Conservation (phyloP, 1,140 invertebrate genomes). For the Cyrtorhinus lividipennis region DNA sequence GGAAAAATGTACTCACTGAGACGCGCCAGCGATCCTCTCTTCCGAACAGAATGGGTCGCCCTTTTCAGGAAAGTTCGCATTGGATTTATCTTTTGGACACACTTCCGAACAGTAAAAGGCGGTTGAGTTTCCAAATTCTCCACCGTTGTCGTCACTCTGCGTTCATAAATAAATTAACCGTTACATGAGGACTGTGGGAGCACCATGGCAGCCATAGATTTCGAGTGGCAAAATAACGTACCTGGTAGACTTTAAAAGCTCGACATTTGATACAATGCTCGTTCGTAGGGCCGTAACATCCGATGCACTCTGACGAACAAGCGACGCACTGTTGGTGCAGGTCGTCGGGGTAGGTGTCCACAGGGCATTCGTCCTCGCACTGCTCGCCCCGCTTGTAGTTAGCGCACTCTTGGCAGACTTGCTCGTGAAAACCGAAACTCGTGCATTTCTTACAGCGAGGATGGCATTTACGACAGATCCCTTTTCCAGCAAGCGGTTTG, state of each 20-base stretch:
- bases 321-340: constrained; percentile 54
- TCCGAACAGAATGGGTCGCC: constrained; percentile 60
- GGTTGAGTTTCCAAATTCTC: constrained; percentile 42
- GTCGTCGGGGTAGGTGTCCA: constrained; percentile 68
- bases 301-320: constrained; percentile 66
- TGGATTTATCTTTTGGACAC: constrained; percentile 63
- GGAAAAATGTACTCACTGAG: background rate
- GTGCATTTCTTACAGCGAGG: constrained; percentile 75
- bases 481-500: constrained; percentile 58
- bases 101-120: constrained; percentile 72
- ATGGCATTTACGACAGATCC: constrained; percentile 78
- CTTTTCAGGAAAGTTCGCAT: constrained; percentile 55
- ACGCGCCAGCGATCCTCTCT: constrained; percentile 31
- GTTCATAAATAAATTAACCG: background rate
- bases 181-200: no score
- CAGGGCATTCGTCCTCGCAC: constrained; percentile 79
- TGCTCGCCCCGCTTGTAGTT: constrained; percentile 74
- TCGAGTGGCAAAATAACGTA: constrained; percentile 26
- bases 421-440: constrained; percentile 68
- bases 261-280: constrained; percentile 69
- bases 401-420: constrained; percentile 66
- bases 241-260: constrained; percentile 66
- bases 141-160: constrained; percentile 31
- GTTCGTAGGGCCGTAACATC: constrained; percentile 62
- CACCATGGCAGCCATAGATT: background rate